Conservation (phyloP, 2,113 vertebrate species). For the Hoplias malabaricus region DNA sequence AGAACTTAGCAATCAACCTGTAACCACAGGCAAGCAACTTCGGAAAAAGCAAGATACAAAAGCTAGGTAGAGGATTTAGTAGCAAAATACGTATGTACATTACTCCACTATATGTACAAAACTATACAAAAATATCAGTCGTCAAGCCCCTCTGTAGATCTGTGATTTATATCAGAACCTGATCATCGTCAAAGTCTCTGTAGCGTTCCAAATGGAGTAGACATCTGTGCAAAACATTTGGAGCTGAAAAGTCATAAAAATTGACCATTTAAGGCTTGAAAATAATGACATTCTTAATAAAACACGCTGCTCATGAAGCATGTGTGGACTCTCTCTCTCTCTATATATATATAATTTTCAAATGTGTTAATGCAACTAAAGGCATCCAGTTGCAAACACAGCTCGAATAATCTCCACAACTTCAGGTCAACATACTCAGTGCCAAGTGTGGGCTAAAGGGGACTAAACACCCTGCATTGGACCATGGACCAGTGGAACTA, state of each 20-base stretch:
- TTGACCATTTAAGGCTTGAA: constrained; percentile 5
- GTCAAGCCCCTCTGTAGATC: not conserved
- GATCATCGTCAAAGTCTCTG: not conserved
- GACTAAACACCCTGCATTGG: no score
- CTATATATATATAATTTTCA: no score
- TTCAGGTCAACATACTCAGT: no score
- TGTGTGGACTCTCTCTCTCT: no score
- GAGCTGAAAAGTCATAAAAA: not conserved
- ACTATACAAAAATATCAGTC: constrained; percentile 36
- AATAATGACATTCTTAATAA: not conserved
- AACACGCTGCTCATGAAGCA: not conserved
- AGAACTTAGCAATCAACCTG: not conserved
- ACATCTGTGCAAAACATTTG: not conserved
- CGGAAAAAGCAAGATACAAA: not conserved
- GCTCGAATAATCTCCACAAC: no score
- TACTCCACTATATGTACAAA: constrained; percentile 11
- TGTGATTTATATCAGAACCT: not conserved
- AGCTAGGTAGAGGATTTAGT: constrained; percentile 14
- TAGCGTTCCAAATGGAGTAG: not conserved
- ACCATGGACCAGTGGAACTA: no score
- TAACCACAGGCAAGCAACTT: not conserved
- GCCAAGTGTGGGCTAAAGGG: no score
- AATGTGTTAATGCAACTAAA: no score
- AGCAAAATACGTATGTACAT: constrained; percentile 31
- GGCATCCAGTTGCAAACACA: no score